A percentile compares a stretch with the other conserved stretches of the same genome.
These are phyloP conservation scores for Arrhamphus sclerolepis DNA, from an alignment of 2,797 vertebrate species.

Conservation along the genomic window DNA sequence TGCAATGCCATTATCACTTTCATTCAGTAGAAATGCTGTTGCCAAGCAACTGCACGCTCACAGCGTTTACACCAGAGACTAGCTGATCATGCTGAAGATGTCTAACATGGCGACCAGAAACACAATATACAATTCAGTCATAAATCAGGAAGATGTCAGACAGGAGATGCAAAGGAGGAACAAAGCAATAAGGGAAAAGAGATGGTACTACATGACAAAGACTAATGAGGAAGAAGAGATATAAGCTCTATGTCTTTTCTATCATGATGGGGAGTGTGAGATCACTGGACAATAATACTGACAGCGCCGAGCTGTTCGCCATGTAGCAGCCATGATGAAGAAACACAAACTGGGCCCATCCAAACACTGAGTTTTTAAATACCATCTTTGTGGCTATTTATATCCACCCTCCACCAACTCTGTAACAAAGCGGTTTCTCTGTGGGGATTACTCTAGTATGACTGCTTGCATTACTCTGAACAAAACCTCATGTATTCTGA, in stretches of 20 bases:
- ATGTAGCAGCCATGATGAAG: background rate
- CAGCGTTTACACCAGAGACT: background rate
- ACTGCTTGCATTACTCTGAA: too few species aligned
- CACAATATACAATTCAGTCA: background rate
- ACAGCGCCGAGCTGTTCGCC: too few species aligned
- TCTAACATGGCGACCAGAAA: background rate
- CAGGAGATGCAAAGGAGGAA: background rate
- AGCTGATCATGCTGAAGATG: constrained; percentile 1
- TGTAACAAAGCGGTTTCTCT: too few species aligned
- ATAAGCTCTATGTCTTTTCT: background rate
- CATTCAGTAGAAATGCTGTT: background rate
- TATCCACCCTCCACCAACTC: too few species aligned
- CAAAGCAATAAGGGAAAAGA: background rate
- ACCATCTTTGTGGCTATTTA: too few species aligned
- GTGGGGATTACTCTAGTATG: too few species aligned
- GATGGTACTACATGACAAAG: background rate
- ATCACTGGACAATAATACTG: background rate
- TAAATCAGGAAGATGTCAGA: constrained; percentile 1
- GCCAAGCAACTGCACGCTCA: constrained; percentile 11
- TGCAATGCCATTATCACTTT: constrained; percentile 6
- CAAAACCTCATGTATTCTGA: background rate
- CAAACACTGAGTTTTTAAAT: too few species aligned
- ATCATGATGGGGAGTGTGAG: background rate
- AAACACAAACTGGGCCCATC: background rate
- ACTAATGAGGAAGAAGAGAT: background rate